A percentile compares a stretch with the other conserved stretches of the same genome.
Conservation (phyloP, 2,113 vertebrate species). For the Dendrocopos noguchii region DNA sequence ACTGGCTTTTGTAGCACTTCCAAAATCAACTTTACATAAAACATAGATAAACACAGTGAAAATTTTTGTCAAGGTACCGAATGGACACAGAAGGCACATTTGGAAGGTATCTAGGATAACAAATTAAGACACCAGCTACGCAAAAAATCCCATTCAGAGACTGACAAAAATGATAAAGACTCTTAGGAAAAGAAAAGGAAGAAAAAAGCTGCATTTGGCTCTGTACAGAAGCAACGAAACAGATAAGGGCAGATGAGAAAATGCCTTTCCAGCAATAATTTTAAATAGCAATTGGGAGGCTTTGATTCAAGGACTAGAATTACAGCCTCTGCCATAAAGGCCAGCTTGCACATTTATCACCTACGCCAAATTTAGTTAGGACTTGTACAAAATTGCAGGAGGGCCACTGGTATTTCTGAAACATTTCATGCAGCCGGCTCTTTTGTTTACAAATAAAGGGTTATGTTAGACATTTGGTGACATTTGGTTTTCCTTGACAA, state of each 20-base stretch:
- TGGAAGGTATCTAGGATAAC: conserved; percentile 38
- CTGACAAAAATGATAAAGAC: conserved; percentile 30
- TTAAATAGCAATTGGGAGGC: conserved; percentile 40
- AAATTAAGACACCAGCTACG: conserved; percentile 10
- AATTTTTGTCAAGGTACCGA: conserved; percentile 36
- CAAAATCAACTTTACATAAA: conserved; percentile 58
- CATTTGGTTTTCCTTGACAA: conserved; percentile 70
- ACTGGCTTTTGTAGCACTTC: conserved; percentile 72
- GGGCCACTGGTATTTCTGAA: conserved; percentile 69
- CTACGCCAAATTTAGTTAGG: conserved; percentile 60
- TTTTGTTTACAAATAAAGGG: conserved; percentile 80
- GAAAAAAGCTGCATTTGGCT: conserved; percentile 65
- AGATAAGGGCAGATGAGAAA: conserved; percentile 43
- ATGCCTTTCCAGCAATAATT: conserved; percentile 68
- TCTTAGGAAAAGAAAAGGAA: conserved; percentile 51
- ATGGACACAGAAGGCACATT: conserved; percentile 33
- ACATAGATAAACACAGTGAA: background rate
- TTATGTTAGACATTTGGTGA: conserved; percentile 76
- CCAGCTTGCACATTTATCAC: conserved; percentile 65
- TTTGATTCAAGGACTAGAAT: conserved; percentile 69
- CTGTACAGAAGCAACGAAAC: conserved; percentile 58
- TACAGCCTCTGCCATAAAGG: conserved; percentile 61
- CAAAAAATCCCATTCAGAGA: conserved; percentile 39
- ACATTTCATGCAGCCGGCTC: conserved; percentile 51
- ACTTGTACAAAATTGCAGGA: conserved; percentile 64